Evolutionary conservation across 2,888 invertebrate genomes (phyloP).

Genomic region (Apoda limacodes): DNA sequence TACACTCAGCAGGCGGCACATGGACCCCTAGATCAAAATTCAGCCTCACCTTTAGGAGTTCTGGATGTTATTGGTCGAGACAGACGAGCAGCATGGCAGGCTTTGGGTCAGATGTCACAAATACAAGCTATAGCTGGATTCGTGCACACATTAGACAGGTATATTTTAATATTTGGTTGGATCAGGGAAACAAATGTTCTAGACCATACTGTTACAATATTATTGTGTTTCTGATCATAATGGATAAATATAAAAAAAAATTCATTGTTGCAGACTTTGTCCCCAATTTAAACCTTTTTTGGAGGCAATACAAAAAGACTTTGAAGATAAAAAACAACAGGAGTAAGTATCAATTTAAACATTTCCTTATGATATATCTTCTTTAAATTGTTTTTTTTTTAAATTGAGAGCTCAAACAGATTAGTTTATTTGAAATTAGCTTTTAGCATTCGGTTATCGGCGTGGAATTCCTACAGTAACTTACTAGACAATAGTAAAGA

Average conservation of each 20-base stretch:
- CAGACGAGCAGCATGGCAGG: slow-evolving; percentile 93
- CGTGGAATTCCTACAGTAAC: too few species aligned
- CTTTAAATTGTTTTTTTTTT: too few species aligned
- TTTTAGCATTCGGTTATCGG: too few species aligned
- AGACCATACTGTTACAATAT: too few species aligned
- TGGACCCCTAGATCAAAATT: slow-evolving; percentile 81
- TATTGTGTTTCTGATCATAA: slow-evolving; percentile 1
- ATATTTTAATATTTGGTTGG: too few species aligned
- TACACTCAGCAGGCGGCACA: slow-evolving; percentile 91
- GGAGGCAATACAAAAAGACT: slow-evolving; percentile 90
- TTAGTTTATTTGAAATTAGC: too few species aligned
- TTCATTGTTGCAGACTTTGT: slow-evolving; percentile 72
- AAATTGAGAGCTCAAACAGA: too few species aligned
- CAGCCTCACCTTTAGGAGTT: slow-evolving; percentile 87
- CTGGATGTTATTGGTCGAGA: slow-evolving; percentile 96
- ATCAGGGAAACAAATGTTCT: too few species aligned
- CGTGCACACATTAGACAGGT: slow-evolving; percentile 85
- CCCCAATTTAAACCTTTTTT: slow-evolving; percentile 92
- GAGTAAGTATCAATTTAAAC: too few species aligned
- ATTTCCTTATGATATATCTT: too few species aligned
- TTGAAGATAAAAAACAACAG: slow-evolving; percentile 78
- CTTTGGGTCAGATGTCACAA: slow-evolving; percentile 85
- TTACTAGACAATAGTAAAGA: too few species aligned
- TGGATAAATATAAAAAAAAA: slow-evolving; percentile 4
- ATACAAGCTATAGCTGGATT: slow-evolving; percentile 94